Conservation (phyloP, 1,140 invertebrate species). For the Hirudo medicinalis region DNA sequence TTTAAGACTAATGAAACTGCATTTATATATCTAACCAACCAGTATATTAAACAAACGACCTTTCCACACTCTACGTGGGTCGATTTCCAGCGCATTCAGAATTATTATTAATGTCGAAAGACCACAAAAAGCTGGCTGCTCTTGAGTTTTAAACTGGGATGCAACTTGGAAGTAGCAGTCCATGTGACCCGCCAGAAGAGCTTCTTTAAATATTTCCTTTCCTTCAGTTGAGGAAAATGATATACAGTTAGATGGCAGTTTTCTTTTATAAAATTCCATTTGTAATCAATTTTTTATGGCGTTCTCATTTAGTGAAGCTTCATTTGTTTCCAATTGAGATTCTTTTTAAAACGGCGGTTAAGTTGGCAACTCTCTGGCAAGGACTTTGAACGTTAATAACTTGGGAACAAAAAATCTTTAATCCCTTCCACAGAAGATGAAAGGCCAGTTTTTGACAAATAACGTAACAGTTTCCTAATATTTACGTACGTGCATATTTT, state of each 20-base stretch:
- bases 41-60: constrained; percentile 12
- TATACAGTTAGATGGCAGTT: constrained; percentile 35
- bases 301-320: neutral
- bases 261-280: constrained; percentile 33
- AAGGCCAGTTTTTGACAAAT: no score
- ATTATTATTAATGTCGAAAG: constrained; percentile 37
- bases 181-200: constrained; percentile 31
- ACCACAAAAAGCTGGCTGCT: constrained; percentile 40
- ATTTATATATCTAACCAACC: neutral
- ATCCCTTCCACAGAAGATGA: no score
- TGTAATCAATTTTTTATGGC: neutral
- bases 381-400: no score
- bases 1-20: neutral
- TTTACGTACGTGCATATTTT: no score
- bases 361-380: no score
- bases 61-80: constrained; percentile 39
- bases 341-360: no score
- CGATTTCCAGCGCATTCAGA: constrained; percentile 38
- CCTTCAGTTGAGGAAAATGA: constrained; percentile 35
- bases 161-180: constrained; percentile 37
- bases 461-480: no score
- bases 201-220: constrained; percentile 35
- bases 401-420: no score
- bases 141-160: constrained; percentile 39
- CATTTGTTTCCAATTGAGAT: neutral